Base-by-base conservation (phyloP, 2,888 invertebrate genomes). In the Gryllus longicercus region DNA sequence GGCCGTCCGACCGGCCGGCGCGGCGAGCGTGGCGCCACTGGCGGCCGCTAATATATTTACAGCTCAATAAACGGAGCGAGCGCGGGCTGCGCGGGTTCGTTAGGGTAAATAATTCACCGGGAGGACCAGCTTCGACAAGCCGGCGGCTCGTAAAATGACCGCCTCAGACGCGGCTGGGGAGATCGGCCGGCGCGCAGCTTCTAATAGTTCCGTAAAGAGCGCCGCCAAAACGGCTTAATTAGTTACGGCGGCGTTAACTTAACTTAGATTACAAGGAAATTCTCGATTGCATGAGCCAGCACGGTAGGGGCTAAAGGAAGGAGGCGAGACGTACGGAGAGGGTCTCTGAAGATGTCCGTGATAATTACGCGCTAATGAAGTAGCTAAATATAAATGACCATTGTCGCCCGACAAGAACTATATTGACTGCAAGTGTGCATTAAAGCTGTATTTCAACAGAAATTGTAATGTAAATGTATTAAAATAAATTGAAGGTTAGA, bases 21-120 rank as follows among this genome's bases (percentile, higher is more conserved):
- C 38, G 38, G 38, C 38, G 38, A 38, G 38, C 38, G 38, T 38
- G 38, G 38, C 38, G 38, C 38, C 38, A 38, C 38, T 38, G 38
- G 38, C 63, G n/a, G 63, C n/a, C 63, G 63, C 63, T 63, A 63
- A 63, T 63, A 63, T 63, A 63, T 63, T 63, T 63, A 63, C 63
- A 63, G 63, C 63, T 63, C 63, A 63, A 63, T 63, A 63, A 63
- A 63, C 63, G 63, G 63, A 63, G 63, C 14, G n/a, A 18, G 16
- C 63, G 1, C 63, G 63, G 38, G 63, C 63, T 11, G 63, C n/a
- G 38, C 63, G n/a, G 63, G 63, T 63, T 63, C 63, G n/a, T 63
- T 63, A 63, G 63, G n/a, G 63, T 63, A 18, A 63, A 63, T 63
- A 63, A 63, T 63, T 63, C 14, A 63, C 63, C n/a, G 16, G 16